A percentile compares a stretch with the other conserved stretches of the same genome.
Conservation (phyloP, 2,888 invertebrate genomes). For the Eustalomyia histrio region DNA sequence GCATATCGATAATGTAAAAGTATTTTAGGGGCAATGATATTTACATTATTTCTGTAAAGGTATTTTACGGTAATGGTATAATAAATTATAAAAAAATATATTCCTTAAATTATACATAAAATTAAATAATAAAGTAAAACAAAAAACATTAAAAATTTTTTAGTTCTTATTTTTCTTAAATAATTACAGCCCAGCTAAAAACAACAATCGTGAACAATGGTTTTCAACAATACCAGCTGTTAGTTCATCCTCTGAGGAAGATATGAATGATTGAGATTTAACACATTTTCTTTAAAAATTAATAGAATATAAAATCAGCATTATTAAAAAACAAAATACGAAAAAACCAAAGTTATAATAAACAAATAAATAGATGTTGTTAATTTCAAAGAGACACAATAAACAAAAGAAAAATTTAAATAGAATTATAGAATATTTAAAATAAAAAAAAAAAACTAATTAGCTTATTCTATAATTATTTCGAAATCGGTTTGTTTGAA, state of each 20-base stretch:
- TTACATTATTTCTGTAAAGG: too few species aligned
- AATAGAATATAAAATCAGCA: constrained; percentile 35
- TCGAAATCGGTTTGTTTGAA: too few species aligned
- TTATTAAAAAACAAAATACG: constrained; percentile 27
- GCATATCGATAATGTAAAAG: too few species aligned
- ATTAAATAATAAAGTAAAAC: not conserved
- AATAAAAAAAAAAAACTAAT: constrained; percentile 18
- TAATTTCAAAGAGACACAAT: constrained; percentile 57
- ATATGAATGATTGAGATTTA: constrained; percentile 80
- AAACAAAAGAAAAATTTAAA: constrained; percentile 20
- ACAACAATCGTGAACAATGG: constrained; percentile 82
- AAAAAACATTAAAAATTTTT: constrained; percentile 31
- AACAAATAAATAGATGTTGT: constrained; percentile 61
- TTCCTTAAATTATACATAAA: too few species aligned
- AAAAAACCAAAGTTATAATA: constrained; percentile 58
- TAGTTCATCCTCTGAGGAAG: constrained; percentile 81
- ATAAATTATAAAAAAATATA: too few species aligned
- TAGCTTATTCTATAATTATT: too few species aligned
- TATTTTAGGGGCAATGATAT: too few species aligned
- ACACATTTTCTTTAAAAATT: constrained; percentile 78
- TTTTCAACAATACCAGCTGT: constrained; percentile 84
- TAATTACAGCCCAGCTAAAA: constrained; percentile 78
- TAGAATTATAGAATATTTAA: constrained; percentile 55
- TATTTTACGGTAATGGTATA: too few species aligned
- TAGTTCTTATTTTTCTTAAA: constrained; percentile 48